These are phyloP conservation scores for Calephelis virginiensis DNA, from an alignment of 1,140 invertebrate species.

Conservation along the genomic window DNA sequence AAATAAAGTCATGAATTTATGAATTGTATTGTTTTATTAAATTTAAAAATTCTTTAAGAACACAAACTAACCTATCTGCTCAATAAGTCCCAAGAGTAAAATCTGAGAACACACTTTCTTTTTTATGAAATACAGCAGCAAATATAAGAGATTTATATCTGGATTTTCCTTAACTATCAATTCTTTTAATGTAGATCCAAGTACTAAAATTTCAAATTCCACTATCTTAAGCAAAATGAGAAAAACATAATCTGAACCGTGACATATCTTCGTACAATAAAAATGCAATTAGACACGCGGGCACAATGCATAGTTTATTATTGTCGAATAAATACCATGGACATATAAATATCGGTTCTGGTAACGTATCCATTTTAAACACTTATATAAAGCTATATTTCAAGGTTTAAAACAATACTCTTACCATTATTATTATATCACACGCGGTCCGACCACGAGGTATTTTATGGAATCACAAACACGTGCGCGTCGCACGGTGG, in stretches of 20 bases:
- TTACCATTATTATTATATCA: constrained; percentile 47
- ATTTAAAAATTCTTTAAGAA: too few relatives aligned
- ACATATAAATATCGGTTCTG: background rate
- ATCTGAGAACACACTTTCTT: too few relatives aligned
- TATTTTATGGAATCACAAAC: constrained; percentile 25
- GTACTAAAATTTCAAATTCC: background rate
- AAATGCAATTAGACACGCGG: constrained; percentile 19
- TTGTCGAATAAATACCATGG: constrained; percentile 8
- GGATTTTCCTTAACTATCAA: too few relatives aligned
- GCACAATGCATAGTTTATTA: constrained; percentile 16
- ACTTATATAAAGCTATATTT: constrained; percentile 11
- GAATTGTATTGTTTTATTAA: too few relatives aligned
- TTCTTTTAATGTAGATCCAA: too few relatives aligned
- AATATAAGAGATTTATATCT: too few relatives aligned
- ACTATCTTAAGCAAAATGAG: background rate
- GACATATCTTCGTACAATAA: constrained; percentile 4
- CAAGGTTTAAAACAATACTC: constrained; percentile 30
- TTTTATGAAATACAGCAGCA: too few relatives aligned
- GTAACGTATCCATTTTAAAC: background rate
- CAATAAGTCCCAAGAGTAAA: too few relatives aligned
- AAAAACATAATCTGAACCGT: background rate
- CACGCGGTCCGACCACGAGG: constrained; percentile 39
- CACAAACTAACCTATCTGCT: too few relatives aligned
- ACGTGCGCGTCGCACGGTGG: constrained; percentile 34
- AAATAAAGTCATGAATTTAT: too few relatives aligned